phyloP scores from a whole-genome alignment of 1,140 invertebrate species.

The Pinna nobilis region DNA sequence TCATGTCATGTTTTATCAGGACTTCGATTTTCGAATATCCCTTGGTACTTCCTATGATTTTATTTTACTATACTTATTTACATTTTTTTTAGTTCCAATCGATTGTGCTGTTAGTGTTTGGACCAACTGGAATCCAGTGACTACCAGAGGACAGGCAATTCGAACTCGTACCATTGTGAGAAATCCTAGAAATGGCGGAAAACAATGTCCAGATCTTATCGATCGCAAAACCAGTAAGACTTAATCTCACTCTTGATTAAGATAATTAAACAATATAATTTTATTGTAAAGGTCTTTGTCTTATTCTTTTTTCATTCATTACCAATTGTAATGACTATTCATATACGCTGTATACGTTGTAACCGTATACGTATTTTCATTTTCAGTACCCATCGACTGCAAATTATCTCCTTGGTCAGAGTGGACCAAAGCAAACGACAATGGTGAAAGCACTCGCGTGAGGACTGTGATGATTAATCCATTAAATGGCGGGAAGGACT shows the following conservation, averaged over 20 bases:
- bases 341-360: background rate
- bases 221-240: background rate
- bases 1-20: background rate
- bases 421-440: background rate
- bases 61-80: no score
- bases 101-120: background rate
- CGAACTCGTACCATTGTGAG: background rate
- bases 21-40: no score
- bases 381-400: constrained; percentile 1
- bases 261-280: background rate
- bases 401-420: background rate
- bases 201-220: background rate
- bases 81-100: background rate
- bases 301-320: background rate
- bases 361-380: background rate
- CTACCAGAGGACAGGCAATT: background rate
- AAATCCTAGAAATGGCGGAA: background rate
- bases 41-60: no score
- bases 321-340: background rate
- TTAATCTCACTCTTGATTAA: no score
- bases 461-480: background rate
- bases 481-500: background rate
- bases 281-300: background rate
- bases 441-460: background rate
- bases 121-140: background rate